A percentile compares a stretch with the other conserved stretches of the same genome.
Conservation (phyloP, 2,797 vertebrate genomes). For the Momotus momota region DNA sequence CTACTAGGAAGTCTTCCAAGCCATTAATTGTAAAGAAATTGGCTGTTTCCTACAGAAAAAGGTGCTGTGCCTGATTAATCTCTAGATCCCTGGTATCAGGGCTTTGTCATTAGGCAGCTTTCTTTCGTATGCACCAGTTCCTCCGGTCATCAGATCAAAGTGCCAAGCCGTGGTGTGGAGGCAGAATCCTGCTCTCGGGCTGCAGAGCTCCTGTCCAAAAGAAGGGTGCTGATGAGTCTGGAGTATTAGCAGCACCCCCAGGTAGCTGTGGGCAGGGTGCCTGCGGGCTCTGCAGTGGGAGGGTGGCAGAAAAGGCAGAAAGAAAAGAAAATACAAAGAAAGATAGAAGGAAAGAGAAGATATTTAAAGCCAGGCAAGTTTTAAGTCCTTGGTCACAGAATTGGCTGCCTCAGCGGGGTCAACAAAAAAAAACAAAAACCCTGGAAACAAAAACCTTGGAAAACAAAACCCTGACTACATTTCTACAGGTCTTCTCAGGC, state of each 20-base stretch:
- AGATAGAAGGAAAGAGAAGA: too few relatives aligned
- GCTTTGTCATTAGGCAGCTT: neutral
- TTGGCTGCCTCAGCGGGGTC: neutral
- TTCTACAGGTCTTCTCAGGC: neutral
- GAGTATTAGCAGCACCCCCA: neutral
- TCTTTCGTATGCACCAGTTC: neutral
- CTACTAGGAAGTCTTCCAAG: neutral
- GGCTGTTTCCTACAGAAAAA: neutral
- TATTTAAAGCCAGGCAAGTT: neutral
- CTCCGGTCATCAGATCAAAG: neutral
- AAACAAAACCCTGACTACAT: neutral
- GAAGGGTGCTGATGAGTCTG: neutral
- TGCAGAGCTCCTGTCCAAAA: neutral
- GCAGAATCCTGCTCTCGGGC: neutral
- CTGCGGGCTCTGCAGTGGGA: neutral
- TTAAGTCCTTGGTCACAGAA: neutral
- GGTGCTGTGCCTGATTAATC: neutral
- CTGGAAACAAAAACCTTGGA: too few relatives aligned
- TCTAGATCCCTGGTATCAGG: neutral
- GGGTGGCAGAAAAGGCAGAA: too few relatives aligned
- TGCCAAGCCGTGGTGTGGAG: neutral
- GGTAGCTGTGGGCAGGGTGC: too few relatives aligned
- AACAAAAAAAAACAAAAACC: too few relatives aligned
- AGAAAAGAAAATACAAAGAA: neutral
- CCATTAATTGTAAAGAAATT: conserved; percentile 21